Evolutionary conservation across 2,113 vertebrate genomes (phyloP), one percentile per base, ranked within the genome.

Genomic region (Thamnophis sirtalis): DNA sequence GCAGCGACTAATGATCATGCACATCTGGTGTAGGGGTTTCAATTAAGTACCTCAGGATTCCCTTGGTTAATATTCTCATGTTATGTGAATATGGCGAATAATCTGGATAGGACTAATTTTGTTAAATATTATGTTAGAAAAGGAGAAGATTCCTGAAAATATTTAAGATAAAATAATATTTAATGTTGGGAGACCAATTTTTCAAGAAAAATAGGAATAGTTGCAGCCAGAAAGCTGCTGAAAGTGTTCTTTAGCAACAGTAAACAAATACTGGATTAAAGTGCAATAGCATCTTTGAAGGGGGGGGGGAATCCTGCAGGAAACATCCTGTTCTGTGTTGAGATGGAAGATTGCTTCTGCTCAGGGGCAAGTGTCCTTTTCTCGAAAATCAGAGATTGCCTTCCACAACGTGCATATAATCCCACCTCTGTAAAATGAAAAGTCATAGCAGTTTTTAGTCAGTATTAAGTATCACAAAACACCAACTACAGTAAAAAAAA

Each of bases 381-480:
- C 96, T 95, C 99, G 97, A 93, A 98, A 97, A 95, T 99, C 98
- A 49, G 95, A 96, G 96, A 99, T 99, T 94, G 98, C 98, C 96
- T 98, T 99, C 99, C 99, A 99, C 55, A 99, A 98, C 0, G 98
- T 98, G 96, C 99, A 99, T 73, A 99, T 97, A 95, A 98, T 98
- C 92, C 99, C 99, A 60, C 99, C 99, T 96, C 99, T 99, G 97
- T 84, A 53, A 90, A 58, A 10, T 10, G 26, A 15, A 93, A 96
- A 90, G 93, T 1, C 90, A 93, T 9, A 94, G 43, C 94, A 89
- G 93, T 73, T 60, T 96, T 86, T 95, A 87, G 4, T 87, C 88
- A 89, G 33, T 86, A 55, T 86, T 22, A 84, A 93, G 55, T 54
- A 91, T 5, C 93, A 93, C 89, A 86, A 92, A 88, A 88, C 33